Base-by-base conservation (phyloP, 2,797 vertebrate genomes). In the Potorous gilbertii region DNA sequence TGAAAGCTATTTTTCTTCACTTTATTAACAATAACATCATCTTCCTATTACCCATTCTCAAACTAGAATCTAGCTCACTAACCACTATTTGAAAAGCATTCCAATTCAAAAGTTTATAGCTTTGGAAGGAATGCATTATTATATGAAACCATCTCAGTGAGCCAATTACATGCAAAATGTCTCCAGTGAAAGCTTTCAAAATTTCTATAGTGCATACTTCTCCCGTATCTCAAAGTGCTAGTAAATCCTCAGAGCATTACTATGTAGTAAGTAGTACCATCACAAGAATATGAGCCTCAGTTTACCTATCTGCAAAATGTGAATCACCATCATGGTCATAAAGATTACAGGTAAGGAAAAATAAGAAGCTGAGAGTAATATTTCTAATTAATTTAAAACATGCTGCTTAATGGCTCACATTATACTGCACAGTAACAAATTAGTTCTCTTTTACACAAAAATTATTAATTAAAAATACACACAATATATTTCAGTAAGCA, bases 291-390 rank as follows among this genome's bases (percentile, higher is more conserved):
- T 27, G 24, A 87, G 21, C 74, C 10, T 87, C 74, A 87, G 40
- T 87, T 87, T 87, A 50, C 40, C 40, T 50, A 50, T 50, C 40
- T 50, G 0, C 24, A 50, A 87, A 87, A 87, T 27, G 24, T 50
- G 21, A 87, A 46, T 87, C 21, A 50, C 74, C 74, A 87, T 50
- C 50, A 87, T 4, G 0, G 21, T 27, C 21, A 74, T 66, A 13
- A 66, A 66, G 96, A 97, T 97, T 96, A 93, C 57, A 57, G 94
- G 89, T 95, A 96, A 97, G 92, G 55, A 93, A 97, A 98, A 98
- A 98, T 97, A 96, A 97, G 96, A 96, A 90, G 92, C 57, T 95
- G 52, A n/a, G 55, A 97, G n/a, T n/a, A n/a, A n/a, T n/a, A n/a
- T n/a, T n/a, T n/a, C n/a, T n/a, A n/a, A n/a, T n/a, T n/a, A n/a